Evolutionary conservation across 2,113 vertebrate genomes (phyloP).

Genomic region (Plestiodon gilberti): DNA sequence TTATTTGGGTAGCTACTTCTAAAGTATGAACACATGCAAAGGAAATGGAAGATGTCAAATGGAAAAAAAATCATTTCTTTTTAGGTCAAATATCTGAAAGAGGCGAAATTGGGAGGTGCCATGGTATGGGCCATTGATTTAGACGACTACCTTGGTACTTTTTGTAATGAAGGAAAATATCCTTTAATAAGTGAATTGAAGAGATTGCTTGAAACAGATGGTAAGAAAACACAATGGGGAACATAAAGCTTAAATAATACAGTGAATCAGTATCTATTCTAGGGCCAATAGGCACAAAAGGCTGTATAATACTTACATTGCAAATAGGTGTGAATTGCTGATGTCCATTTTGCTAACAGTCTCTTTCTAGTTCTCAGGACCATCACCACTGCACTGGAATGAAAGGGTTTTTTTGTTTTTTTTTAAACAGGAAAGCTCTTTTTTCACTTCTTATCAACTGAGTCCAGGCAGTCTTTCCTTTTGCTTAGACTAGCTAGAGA

Average conservation of each 20-base stretch:
- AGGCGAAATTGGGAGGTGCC: constrained; percentile 81
- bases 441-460: neutral
- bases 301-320: neutral
- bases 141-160: constrained; percentile 83
- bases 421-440: neutral
- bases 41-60: neutral
- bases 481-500: neutral
- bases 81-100: constrained; percentile 80
- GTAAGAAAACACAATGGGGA: neutral
- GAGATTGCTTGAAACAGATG: constrained; percentile 63
- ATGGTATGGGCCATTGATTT: constrained; percentile 87
- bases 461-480: too few relatives aligned
- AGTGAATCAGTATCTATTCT: neutral
- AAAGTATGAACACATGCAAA: neutral
- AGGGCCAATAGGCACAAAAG: neutral
- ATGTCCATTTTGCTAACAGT: neutral
- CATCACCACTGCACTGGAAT: neutral
- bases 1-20: neutral
- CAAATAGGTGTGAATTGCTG: neutral
- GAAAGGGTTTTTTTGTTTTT: neutral
- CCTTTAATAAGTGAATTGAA: constrained; percentile 77
- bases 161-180: constrained; percentile 79
- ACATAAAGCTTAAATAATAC: neutral
- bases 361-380: neutral
- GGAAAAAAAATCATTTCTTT: neutral